These are phyloP conservation scores for Chrysemys picta DNA, from an alignment of 2,113 vertebrate genomes.

Conservation along the genomic window DNA sequence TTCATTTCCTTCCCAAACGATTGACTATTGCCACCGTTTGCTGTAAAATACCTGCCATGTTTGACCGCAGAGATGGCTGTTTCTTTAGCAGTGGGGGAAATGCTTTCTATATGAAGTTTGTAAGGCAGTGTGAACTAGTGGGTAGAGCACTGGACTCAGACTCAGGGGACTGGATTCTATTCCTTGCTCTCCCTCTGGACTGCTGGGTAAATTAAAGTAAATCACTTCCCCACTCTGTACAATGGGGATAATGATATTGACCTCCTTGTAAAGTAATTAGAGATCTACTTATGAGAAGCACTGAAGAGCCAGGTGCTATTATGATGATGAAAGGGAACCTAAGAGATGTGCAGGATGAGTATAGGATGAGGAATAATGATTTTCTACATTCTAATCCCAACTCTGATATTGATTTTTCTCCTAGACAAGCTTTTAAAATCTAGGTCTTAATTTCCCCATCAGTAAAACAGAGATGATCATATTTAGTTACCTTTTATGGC, in stretches of 20 bases:
- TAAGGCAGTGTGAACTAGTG: not conserved
- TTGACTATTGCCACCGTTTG: not conserved
- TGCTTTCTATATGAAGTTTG: not conserved
- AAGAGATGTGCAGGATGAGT: not conserved
- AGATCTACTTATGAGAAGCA: not conserved
- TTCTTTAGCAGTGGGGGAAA: accelerated
- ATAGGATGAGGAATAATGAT: not conserved
- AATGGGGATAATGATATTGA: not conserved
- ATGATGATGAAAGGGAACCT: not conserved
- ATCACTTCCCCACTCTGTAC: not conserved
- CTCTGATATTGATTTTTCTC: not conserved
- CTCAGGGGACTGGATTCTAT: not conserved
- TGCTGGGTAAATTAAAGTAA: not conserved
- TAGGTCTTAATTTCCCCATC: not conserved
- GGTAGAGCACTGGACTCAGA: not conserved
- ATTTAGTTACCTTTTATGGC: not conserved
- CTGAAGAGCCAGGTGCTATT: not conserved
- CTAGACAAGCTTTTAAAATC: not conserved
- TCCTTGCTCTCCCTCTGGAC: not conserved
- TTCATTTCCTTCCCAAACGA: not conserved
- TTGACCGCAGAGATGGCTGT: not conserved
- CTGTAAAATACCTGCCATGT: not conserved
- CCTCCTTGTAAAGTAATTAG: not conserved
- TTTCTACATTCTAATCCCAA: not conserved
- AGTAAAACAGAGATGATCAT: not conserved